Conservation (phyloP, 2,888 invertebrate species). For the Yponomeuta plumbellus region DNA sequence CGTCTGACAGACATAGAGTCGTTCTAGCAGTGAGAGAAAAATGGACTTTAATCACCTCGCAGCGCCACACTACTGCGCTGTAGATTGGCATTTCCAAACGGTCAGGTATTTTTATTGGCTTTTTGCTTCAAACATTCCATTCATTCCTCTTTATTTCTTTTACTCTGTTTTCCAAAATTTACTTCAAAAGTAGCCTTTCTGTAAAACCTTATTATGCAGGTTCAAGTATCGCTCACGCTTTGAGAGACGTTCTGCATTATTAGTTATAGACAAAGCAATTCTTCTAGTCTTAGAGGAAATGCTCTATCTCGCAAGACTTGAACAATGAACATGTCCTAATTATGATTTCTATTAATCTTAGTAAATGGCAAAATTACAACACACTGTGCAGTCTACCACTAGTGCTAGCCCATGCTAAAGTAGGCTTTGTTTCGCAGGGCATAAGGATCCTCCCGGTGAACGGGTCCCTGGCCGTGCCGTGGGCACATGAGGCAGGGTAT, state of each 20-base stretch:
- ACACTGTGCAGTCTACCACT: not conserved
- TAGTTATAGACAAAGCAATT: not conserved
- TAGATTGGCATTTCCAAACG: not conserved
- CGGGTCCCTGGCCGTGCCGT: slow-evolving; percentile 79
- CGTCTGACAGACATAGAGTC: not conserved
- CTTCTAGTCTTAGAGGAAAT: not conserved
- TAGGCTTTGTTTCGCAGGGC: slow-evolving; percentile 38
- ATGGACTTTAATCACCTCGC: not conserved
- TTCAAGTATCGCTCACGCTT: too few relatives aligned
- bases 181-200: too few relatives aligned
- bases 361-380: not conserved
- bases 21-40: not conserved
- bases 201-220: too few relatives aligned
- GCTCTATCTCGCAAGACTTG: not conserved
- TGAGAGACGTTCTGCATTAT: too few relatives aligned
- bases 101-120: not conserved
- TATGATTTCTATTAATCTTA: not conserved
- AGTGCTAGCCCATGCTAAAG: not conserved
- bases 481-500: slow-evolving; percentile 86
- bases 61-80: not conserved
- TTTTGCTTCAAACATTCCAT: not conserved
- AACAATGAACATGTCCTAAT: not conserved
- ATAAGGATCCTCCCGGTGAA: slow-evolving; percentile 54
- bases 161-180: not conserved
- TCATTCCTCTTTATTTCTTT: not conserved